A percentile compares a stretch with the other conserved stretches of the same genome.
These are phyloP conservation scores for Cristatella mucedo DNA, from an alignment of 2,888 invertebrate species.

Conservation along the genomic window DNA sequence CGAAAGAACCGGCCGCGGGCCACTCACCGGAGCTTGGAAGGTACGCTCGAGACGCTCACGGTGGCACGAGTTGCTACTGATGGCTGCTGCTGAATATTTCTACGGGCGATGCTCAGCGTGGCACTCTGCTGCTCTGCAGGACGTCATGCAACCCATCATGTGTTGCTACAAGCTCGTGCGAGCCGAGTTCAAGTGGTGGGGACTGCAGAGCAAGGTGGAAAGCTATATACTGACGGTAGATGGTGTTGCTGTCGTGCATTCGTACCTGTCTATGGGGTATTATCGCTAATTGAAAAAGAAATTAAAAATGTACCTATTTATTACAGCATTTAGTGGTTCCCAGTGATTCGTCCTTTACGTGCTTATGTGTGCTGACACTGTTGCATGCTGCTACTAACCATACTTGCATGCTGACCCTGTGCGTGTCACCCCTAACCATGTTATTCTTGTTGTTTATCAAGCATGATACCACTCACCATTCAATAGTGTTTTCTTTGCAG, in stretches of 20 bases:
- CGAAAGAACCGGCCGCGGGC: constrained; percentile 79
- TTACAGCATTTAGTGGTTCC: too few species aligned
- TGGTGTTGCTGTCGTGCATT: constrained; percentile 8
- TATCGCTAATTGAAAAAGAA: too few species aligned
- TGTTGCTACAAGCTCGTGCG: constrained; percentile 94
- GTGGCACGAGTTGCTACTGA: constrained; percentile 5
- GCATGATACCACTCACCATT: too few species aligned
- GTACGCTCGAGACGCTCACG: constrained; percentile 20
- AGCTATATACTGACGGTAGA: constrained; percentile 67
- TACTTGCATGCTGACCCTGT: too few species aligned
- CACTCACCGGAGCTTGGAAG: constrained; percentile 59
- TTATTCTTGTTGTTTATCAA: too few species aligned
- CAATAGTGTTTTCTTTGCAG: too few species aligned
- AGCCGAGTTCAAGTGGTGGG: constrained; percentile 96
- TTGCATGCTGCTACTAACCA: too few species aligned
- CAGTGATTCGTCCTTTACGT: too few species aligned
- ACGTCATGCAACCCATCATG: constrained; percentile 61
- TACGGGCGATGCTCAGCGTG: background rate
- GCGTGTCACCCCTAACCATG: too few species aligned
- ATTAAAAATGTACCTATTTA: too few species aligned
- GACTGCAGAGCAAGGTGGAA: constrained; percentile 76
- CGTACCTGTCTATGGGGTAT: too few species aligned
- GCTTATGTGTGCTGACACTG: too few species aligned
- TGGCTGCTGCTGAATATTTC: background rate
- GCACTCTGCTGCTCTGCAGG: constrained; percentile 15